Evolutionary conservation across 2,113 vertebrate species (phyloP), one percentile per base, ranked within the genome.

Genomic region (Vulpes lagopus): DNA sequence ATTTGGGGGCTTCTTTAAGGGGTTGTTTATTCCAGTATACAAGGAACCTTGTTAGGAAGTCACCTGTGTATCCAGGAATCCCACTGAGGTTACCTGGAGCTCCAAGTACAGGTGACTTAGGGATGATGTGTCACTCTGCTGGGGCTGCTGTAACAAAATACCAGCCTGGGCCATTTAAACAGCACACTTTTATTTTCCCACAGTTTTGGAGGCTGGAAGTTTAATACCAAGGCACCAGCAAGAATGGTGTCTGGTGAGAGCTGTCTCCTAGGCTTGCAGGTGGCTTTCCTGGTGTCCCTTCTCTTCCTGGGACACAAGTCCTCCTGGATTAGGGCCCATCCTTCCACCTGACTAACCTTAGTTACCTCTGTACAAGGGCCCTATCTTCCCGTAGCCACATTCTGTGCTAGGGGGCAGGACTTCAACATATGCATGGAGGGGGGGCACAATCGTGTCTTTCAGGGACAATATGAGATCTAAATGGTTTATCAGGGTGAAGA

Each of bases 81-180:
- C 0, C 27, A 1, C 3, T 2, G 53, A 19, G 23, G 1, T 0
- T 10, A 4, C 0, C 5, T 0, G 14, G 59, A 49, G 55, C 8
- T 27, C n/a, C 0, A 2, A 16, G 10, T 3, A 2, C 2, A 12
- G 64, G 11, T 5, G 2, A 27, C 14, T 11, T 1, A 14, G 4
- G 25, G 14, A 38, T 0, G 57, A 0, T 2, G 5, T 9, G 8
- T 57, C 15, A 9, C 49, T 27, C 53, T 55, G 1, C 11, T 1
- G 0, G 38, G 64, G 32, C 76, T 4, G 0, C 23, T 12, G 6
- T 55, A 38, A 43, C 59, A 23, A 23, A 64, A 35, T 11, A 0
- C 16, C 5, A 9, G 10, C 16, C 3, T 2, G n/a, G 49, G 38
- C 3, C 5, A 4, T 59, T 78, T 5, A 23, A 30, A 32, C 12